phyloP scores from a whole-genome alignment of 2,888 invertebrate genomes.

The Lasioglossum leucozonium region DNA sequence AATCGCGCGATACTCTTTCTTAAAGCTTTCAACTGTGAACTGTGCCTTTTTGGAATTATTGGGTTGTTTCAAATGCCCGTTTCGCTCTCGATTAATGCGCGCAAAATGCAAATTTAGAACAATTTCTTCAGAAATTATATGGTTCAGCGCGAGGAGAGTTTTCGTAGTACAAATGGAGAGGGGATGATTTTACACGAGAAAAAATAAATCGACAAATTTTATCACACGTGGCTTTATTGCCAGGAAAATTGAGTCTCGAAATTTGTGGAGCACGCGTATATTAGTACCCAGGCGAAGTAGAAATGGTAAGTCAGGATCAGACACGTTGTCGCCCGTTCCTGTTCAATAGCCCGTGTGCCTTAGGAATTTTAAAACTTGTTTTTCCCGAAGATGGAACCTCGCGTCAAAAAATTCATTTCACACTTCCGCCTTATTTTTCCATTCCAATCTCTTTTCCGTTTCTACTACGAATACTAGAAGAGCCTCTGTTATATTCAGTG shows the following conservation, averaged over 20 bases:
- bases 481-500: background rate
- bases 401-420: too few species aligned
- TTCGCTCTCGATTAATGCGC: background rate
- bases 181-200: background rate
- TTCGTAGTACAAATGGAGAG: too few species aligned
- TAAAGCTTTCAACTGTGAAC: background rate
- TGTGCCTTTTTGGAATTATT: background rate
- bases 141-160: too few species aligned
- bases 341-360: background rate
- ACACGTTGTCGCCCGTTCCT: background rate
- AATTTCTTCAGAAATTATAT: too few species aligned
- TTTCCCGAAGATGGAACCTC: background rate
- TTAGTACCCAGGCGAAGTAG: background rate
- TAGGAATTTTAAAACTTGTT: background rate
- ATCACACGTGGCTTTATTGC: background rate
- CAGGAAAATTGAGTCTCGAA: background rate
- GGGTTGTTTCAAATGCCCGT: too few species aligned
- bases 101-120: too few species aligned
- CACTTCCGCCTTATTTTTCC: background rate
- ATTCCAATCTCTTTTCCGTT: background rate
- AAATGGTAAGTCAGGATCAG: background rate
- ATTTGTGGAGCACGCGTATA: background rate
- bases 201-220: background rate
- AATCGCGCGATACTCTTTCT: background rate
- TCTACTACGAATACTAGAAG: background rate